phyloP scores from a whole-genome alignment of 2,888 invertebrate genomes.

The Drosophila paramelanica region DNA sequence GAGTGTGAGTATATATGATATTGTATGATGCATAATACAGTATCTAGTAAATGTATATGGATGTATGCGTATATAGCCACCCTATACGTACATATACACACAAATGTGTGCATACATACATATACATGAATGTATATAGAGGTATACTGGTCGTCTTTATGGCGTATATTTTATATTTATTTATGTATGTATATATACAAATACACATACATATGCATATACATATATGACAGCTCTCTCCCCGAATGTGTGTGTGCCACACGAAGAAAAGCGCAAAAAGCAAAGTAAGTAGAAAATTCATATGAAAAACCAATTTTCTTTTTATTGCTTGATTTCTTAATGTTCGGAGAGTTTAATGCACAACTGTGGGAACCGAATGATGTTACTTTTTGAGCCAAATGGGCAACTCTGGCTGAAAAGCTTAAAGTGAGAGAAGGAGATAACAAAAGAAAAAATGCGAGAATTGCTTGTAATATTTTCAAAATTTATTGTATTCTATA shows the following conservation, averaged over 20 bases:
- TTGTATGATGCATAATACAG: conserved; percentile 3
- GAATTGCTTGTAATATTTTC: too few relatives aligned
- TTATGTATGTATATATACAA: not conserved
- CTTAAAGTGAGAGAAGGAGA: not conserved
- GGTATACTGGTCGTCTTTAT: conserved; percentile 6
- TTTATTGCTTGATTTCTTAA: conserved; percentile 60
- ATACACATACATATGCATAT: not conserved
- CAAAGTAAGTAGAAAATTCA: conserved; percentile 43
- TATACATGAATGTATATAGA: not conserved
- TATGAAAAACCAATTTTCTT: conserved; percentile 65
- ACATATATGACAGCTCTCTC: conserved; percentile 20
- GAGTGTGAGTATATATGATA: not conserved
- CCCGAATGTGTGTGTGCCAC: conserved; percentile 13
- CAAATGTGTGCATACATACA: not conserved
- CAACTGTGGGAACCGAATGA: conserved; percentile 39
- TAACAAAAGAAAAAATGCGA: not conserved
- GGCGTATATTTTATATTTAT: not conserved
- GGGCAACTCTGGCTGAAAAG: conserved; percentile 7
- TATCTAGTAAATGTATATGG: not conserved
- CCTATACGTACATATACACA: not conserved
- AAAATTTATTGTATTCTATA: too few relatives aligned
- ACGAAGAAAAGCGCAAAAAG: conserved; percentile 50
- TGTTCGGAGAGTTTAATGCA: conserved; percentile 22
- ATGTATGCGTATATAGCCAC: not conserved
- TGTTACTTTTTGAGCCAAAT: not conserved